Evolutionary conservation across 2,113 vertebrate species (phyloP).

Genomic region (Anguilla japonica): DNA sequence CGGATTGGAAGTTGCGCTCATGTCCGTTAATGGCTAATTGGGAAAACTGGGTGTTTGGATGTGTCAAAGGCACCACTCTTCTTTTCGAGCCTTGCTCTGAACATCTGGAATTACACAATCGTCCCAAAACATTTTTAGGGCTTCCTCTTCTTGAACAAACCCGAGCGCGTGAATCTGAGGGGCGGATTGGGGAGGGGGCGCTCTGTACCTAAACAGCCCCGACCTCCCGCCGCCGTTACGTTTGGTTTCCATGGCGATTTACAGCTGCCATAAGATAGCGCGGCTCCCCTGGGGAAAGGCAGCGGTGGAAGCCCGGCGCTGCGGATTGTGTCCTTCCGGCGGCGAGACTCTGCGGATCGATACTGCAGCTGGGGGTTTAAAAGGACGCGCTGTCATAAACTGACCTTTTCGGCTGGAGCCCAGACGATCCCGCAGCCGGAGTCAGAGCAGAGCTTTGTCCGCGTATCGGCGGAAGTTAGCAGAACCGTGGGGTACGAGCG

Average conservation of each 20-base stretch:
- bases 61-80: neutral
- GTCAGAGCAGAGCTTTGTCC: neutral
- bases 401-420: neutral
- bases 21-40: neutral
- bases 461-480: neutral
- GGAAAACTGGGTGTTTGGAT: neutral
- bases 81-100: neutral
- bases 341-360: slow-evolving; percentile 66
- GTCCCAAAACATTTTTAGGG: neutral
- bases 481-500: neutral
- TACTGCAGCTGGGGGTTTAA: slow-evolving; percentile 44
- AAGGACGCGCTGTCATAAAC: neutral
- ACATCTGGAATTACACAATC: neutral
- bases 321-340: slow-evolving; percentile 60
- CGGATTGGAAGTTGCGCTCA: neutral
- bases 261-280: neutral
- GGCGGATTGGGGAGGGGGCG: neutral
- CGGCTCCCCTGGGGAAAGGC: neutral
- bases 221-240: neutral
- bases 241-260: neutral
- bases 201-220: neutral
- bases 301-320: neutral
- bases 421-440: neutral
- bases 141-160: neutral
- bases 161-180: too few species aligned